Conservation (phyloP, 2,797 vertebrate genomes). For the Denticeps clupeoides region DNA sequence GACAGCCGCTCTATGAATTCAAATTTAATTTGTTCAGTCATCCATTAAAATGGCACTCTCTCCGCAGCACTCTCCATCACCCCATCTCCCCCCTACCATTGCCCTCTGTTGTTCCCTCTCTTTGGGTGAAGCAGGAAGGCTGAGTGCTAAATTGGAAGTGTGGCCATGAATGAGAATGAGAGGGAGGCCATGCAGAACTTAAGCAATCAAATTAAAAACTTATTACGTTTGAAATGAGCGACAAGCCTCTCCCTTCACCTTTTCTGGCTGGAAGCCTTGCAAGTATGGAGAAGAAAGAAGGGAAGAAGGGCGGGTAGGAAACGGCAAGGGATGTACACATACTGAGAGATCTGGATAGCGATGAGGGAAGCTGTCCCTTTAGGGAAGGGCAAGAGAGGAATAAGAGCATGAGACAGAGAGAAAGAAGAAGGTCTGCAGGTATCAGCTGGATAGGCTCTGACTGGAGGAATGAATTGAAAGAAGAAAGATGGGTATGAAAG, state of each 20-base stretch:
- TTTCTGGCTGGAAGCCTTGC: conserved; percentile 38
- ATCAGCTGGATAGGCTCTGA: too few species aligned
- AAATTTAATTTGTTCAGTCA: conserved; percentile 67
- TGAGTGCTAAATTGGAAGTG: conserved; percentile 57
- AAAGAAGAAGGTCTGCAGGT: too few species aligned
- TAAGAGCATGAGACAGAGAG: too few species aligned
- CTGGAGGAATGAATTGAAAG: too few species aligned
- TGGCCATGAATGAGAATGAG: conserved; percentile 56
- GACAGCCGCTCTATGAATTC: conserved; percentile 59
- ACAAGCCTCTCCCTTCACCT: conserved; percentile 35
- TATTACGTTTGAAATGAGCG: conserved; percentile 59
- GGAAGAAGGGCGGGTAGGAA: too few species aligned
- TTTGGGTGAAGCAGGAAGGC: conserved; percentile 35
- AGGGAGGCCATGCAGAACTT: conserved; percentile 54
- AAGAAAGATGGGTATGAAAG: too few species aligned
- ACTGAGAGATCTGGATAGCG: too few species aligned
- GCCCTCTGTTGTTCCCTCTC: conserved; percentile 29
- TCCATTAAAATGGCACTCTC: conserved; percentile 50
- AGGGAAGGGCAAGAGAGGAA: too few species aligned
- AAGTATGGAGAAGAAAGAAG: too few species aligned
- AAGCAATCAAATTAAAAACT: conserved; percentile 68
- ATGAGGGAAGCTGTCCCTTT: too few species aligned
- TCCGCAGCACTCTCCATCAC: not conserved
- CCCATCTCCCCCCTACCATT: conserved; percentile 4
- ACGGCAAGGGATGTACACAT: too few species aligned